phyloP scores from a whole-genome alignment of 2,113 vertebrate genomes.

The Zapornia atra region DNA sequence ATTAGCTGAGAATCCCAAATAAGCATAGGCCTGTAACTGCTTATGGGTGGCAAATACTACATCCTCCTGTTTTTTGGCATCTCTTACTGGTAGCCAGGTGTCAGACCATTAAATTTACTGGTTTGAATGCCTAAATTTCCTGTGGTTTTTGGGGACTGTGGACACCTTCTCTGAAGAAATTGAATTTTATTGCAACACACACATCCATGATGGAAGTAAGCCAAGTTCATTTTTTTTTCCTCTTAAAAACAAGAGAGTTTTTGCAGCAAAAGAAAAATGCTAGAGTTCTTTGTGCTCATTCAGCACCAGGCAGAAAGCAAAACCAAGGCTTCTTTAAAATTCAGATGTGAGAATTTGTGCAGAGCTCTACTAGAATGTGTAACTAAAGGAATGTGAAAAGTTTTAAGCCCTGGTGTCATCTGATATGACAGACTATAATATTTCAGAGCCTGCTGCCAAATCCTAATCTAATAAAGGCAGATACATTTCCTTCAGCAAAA shows the following conservation, averaged over 20 bases:
- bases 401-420: conserved; percentile 17
- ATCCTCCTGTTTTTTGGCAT: background rate
- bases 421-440: background rate
- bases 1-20: background rate
- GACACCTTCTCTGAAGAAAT: background rate
- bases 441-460: conserved; percentile 18
- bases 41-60: background rate
- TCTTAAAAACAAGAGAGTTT: background rate
- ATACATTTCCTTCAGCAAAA: background rate
- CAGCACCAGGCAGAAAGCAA: background rate
- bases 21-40: background rate
- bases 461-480: background rate
- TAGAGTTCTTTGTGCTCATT: background rate
- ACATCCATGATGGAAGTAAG: background rate
- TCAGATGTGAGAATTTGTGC: background rate
- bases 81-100: background rate
- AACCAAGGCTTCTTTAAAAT: background rate
- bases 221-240: background rate
- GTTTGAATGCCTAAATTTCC: background rate
- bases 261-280: background rate
- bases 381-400: conserved; percentile 1
- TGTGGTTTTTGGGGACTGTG: background rate
- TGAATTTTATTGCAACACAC: background rate
- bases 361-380: background rate
- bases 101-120: background rate